Percentiles rank a stretch among this genome's conserved stretches.
phyloP scores from a whole-genome alignment of 2,113 vertebrate species.

The Orthonyx spaldingii region DNA sequence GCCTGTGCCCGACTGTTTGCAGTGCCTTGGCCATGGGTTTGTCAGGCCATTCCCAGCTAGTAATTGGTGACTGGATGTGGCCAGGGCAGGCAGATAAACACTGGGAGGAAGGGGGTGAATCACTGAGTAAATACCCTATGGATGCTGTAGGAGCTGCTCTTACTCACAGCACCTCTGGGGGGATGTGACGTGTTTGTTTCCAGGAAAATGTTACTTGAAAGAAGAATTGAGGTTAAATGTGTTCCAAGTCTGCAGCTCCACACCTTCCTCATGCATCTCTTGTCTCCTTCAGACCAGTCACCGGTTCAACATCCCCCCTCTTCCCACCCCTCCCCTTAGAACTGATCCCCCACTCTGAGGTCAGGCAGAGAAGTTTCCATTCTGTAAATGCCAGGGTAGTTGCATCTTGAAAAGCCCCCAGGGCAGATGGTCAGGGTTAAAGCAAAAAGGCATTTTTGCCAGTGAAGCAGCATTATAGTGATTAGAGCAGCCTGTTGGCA shows the following conservation, averaged over 20 bases:
- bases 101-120: constrained; percentile 54
- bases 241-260: background rate
- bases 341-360: background rate
- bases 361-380: background rate
- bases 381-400: background rate
- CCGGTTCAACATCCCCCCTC: background rate
- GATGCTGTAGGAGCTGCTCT: constrained; percentile 15
- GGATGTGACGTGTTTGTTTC: background rate
- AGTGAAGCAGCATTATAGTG: background rate
- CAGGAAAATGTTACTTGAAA: background rate
- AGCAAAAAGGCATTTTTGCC: background rate
- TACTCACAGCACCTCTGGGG: background rate
- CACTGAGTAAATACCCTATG: constrained; percentile 29
- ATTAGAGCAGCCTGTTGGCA: background rate
- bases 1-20: background rate
- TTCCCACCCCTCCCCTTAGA: background rate
- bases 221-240: background rate
- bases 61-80: constrained; percentile 68
- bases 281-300: background rate
- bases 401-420: background rate
- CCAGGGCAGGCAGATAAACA: constrained; percentile 55
- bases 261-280: background rate
- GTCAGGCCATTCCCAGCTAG: constrained; percentile 54
- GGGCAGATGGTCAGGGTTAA: background rate
- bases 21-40: constrained; percentile 47